Evolutionary conservation across 2,888 invertebrate species (phyloP).

Genomic region (Ennomos erosarius): DNA sequence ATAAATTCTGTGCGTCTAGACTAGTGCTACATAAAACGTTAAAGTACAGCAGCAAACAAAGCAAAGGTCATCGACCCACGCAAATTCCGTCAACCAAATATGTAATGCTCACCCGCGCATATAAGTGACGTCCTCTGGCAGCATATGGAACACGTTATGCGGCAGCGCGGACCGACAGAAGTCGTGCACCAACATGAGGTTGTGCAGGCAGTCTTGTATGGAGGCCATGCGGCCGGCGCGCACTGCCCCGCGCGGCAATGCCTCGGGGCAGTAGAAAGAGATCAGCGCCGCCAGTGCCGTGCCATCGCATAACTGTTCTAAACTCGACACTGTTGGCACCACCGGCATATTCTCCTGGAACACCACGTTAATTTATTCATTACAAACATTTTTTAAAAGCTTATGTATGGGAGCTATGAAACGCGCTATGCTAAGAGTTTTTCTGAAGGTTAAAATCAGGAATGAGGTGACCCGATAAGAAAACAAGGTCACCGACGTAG

Average conservation of each 20-base stretch:
- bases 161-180: slow-evolving; percentile 95
- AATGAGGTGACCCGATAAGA: too few species aligned
- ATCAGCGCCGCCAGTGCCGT: slow-evolving; percentile 94
- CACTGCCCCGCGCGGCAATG: slow-evolving; percentile 82
- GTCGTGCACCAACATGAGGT: slow-evolving; percentile 93
- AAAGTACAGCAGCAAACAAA: too few species aligned
- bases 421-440: too few species aligned
- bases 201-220: slow-evolving; percentile 95
- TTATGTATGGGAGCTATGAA: too few species aligned
- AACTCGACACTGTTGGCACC: slow-evolving; percentile 90
- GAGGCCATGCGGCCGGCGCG: slow-evolving; percentile 87
- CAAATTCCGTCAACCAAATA: too few species aligned
- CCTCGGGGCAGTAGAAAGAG: slow-evolving; percentile 92
- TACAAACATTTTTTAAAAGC: too few species aligned
- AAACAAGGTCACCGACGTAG: too few species aligned
- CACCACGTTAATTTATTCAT: neutral
- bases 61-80: too few species aligned
- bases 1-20: too few species aligned
- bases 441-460: too few species aligned
- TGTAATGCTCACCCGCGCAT: slow-evolving; percentile 90
- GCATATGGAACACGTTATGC: slow-evolving; percentile 95
- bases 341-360: slow-evolving; percentile 84
- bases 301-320: slow-evolving; percentile 96
- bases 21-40: too few species aligned
- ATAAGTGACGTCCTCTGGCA: slow-evolving; percentile 97